Percentiles rank a stretch among this genome's conserved stretches.
Conservation (phyloP, 2,888 invertebrate species). For the Ochropleura plecta region DNA sequence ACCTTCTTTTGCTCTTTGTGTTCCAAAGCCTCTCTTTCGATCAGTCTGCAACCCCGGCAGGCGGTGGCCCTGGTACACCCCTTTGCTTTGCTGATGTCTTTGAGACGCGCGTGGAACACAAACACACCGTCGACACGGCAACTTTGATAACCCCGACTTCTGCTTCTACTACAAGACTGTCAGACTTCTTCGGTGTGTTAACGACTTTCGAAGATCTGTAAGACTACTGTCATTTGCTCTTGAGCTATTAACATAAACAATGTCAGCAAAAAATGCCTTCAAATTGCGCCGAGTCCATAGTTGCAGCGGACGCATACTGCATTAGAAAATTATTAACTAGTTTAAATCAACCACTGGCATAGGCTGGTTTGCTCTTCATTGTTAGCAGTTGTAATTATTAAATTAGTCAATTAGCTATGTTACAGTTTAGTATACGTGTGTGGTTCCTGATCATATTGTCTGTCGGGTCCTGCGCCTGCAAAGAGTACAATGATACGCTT, state of each 20-base stretch:
- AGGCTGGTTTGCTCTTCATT: neutral
- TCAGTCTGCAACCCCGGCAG: too few relatives aligned
- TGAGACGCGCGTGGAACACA: too few relatives aligned
- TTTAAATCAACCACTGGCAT: conserved; percentile 5
- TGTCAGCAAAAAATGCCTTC: neutral
- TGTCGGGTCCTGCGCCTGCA: conserved; percentile 3
- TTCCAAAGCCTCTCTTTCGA: too few relatives aligned
- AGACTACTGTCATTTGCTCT: neutral
- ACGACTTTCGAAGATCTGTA: neutral
- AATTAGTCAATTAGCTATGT: neutral
- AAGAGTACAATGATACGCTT: neutral
- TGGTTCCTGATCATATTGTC: conserved; percentile 29
- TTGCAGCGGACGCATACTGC: neutral
- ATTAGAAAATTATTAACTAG: conserved; percentile 7
- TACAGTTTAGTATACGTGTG: conserved; percentile 18
- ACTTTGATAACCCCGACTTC: too few relatives aligned
- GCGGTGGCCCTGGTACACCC: too few relatives aligned
- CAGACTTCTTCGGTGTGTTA: neutral
- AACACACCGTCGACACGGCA: too few relatives aligned
- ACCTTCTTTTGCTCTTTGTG: too few relatives aligned
- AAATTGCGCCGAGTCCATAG: conserved; percentile 23
- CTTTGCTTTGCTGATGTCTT: too few relatives aligned
- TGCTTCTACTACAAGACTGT: neutral
- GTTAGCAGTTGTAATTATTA: neutral
- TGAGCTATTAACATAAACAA: neutral